A percentile compares a stretch with the other conserved stretches of the same genome.
These are phyloP conservation scores for Rhynchonycteris naso DNA, from an alignment of 2,797 vertebrate species.

Conservation along the genomic window DNA sequence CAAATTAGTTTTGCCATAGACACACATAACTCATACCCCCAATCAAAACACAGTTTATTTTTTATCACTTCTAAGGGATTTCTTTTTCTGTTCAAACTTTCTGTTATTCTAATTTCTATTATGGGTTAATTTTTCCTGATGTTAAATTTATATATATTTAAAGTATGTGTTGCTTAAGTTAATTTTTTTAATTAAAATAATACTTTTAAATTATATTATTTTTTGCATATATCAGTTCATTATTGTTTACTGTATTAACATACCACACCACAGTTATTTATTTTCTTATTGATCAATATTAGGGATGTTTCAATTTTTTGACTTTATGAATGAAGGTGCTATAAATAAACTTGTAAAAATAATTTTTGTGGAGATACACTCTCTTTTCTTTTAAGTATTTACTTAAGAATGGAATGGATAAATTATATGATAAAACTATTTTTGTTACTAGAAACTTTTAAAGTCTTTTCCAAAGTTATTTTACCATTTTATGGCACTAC, in stretches of 20 bases:
- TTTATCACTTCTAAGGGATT: neutral
- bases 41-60: neutral
- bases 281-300: neutral
- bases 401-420: neutral
- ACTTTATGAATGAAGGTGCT: neutral
- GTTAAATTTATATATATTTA: neutral
- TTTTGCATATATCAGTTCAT: neutral
- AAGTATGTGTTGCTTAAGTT: neutral
- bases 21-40: neutral
- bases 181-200: neutral
- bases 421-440: neutral
- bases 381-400: neutral
- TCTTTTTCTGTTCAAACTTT: neutral
- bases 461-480: neutral
- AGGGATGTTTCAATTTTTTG: neutral
- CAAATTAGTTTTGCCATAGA: neutral
- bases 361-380: neutral
- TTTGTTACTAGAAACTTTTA: neutral
- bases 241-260: neutral
- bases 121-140: neutral
- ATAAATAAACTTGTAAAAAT: neutral
- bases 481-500: neutral
- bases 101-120: neutral
- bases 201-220: neutral
- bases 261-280: neutral